phyloP scores from a whole-genome alignment of 35 echinoderm and acorn worm species.

The Ophiothrix spiculata region DNA sequence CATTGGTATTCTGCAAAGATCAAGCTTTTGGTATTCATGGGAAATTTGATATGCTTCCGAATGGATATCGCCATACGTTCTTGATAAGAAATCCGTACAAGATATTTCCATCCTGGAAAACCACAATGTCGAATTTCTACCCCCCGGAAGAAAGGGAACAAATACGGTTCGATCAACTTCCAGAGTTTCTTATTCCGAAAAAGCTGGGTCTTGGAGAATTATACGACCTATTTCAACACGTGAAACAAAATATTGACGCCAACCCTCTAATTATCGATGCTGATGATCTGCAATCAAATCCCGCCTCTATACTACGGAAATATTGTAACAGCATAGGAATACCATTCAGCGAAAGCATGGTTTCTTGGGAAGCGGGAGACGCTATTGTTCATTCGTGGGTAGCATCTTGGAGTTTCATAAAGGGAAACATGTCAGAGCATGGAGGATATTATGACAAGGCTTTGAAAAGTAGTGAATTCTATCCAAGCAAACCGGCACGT shows the following conservation, averaged over 20 bases:
- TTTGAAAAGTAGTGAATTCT: neutral
- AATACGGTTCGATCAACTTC: neutral
- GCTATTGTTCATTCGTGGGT: neutral
- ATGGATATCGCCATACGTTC: slow-evolving; percentile 39
- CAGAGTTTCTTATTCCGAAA: neutral
- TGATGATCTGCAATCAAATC: slow-evolving; percentile 13
- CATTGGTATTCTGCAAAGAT: slow-evolving; percentile 27
- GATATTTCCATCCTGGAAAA: slow-evolving; percentile 35
- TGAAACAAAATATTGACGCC: neutral
- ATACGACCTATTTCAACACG: slow-evolving; percentile 8
- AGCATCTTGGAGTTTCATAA: neutral
- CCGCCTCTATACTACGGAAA: neutral
- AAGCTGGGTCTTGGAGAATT: neutral
- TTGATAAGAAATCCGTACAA: slow-evolving; percentile 37
- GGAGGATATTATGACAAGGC: neutral
- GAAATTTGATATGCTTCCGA: slow-evolving; percentile 14
- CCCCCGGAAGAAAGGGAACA: neutral
- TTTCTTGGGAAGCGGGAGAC: neutral
- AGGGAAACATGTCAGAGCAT: neutral
- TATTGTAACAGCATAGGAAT: slow-evolving; percentile 16
- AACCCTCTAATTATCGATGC: slow-evolving; percentile 4
- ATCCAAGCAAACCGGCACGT: neutral
- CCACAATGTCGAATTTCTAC: neutral
- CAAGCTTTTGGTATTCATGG: neutral
- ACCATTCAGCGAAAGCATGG: neutral